These are phyloP conservation scores for Monopterus albus DNA, from an alignment of 2,113 vertebrate species.

Conservation along the genomic window DNA sequence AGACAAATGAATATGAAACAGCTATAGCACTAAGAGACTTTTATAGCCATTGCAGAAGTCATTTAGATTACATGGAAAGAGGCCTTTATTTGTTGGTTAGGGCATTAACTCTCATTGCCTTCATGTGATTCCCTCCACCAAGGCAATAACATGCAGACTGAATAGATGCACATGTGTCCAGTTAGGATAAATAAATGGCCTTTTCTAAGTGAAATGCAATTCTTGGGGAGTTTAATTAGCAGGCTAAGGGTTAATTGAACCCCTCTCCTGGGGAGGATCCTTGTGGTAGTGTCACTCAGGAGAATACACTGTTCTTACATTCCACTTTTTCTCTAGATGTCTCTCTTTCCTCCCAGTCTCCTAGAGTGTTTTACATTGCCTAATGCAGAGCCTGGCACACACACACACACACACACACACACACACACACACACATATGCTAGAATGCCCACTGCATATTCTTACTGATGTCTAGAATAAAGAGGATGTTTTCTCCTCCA, in stretches of 20 bases:
- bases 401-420: conserved; percentile 15
- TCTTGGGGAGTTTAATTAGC: conserved; percentile 75
- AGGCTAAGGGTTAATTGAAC: conserved; percentile 75
- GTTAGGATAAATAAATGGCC: conserved; percentile 69
- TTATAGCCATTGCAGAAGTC: conserved; percentile 64
- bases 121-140: conserved; percentile 21
- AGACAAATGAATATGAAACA: conserved; percentile 70
- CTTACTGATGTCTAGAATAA: conserved; percentile 83
- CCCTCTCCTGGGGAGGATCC: conserved; percentile 50
- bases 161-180: conserved; percentile 45
- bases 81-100: conserved; percentile 67
- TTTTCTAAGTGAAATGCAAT: conserved; percentile 54
- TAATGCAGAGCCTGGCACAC: conserved; percentile 19
- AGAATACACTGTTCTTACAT: conserved; percentile 64
- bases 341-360: conserved; percentile 57
- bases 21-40: conserved; percentile 59
- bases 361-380: conserved; percentile 49
- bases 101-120: conserved; percentile 52
- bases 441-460: conserved; percentile 73
- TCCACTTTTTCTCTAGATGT: conserved; percentile 50
- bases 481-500: conserved; percentile 79
- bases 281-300: conserved; percentile 43
- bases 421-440: no score
- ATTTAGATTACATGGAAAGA: conserved; percentile 56
- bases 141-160: conserved; percentile 44